Evolutionary conservation across 2,113 vertebrate species (phyloP).

Genomic region (Embiotoca jacksoni): DNA sequence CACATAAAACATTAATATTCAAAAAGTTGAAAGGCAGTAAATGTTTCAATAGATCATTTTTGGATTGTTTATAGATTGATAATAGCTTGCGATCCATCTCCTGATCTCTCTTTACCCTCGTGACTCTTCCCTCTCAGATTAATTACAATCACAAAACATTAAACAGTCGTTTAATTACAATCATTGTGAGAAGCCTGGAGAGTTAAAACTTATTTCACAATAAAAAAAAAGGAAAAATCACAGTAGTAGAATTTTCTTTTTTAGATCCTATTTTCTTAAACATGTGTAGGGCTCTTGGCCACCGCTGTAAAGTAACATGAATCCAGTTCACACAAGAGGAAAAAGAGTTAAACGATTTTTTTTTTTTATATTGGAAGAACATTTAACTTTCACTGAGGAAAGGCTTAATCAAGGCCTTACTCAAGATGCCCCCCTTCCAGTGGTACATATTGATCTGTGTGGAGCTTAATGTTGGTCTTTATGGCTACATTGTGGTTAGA

Average conservation of each 20-base stretch:
- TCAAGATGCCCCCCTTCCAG: constrained; percentile 39
- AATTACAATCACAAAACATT: no score
- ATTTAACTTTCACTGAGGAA: constrained; percentile 61
- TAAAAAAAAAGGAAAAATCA: neutral
- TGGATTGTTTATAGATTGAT: neutral
- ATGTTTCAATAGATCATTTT: constrained; percentile 40
- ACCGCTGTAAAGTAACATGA: neutral
- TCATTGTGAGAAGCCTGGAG: no score
- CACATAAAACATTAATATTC: constrained; percentile 51
- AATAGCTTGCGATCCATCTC: no score
- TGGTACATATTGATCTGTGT: constrained; percentile 79
- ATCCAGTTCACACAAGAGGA: constrained; percentile 22
- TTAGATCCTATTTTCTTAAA: neutral
- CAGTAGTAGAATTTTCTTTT: neutral
- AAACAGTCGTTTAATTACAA: no score
- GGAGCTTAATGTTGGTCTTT: constrained; percentile 80
- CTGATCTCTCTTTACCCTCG: no score
- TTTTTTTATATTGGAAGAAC: constrained; percentile 41
- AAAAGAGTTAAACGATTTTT: constrained; percentile 31
- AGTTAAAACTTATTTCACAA: neutral
- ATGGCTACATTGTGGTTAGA: constrained; percentile 78
- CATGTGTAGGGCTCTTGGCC: neutral
- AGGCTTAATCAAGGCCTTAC: constrained; percentile 54
- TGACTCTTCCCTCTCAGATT: no score
- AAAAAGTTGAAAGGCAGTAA: constrained; percentile 29